Base-by-base conservation (phyloP, 2,797 vertebrate genomes). In the Sciaenops ocellatus region DNA sequence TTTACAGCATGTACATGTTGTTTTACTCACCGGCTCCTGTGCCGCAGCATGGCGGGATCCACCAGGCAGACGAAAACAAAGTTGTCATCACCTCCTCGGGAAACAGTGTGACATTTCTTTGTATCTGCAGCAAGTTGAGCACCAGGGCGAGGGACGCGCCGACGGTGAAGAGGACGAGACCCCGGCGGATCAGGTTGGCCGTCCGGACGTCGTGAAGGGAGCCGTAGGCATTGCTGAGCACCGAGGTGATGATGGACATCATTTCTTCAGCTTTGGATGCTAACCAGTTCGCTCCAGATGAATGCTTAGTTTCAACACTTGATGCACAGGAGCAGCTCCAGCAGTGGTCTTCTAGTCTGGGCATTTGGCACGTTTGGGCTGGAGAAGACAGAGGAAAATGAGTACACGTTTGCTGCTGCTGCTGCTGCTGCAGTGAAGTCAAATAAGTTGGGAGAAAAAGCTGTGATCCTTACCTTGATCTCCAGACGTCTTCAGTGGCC, bases 31-130 rank as follows among this genome's bases (percentile, higher is more conserved):
- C 98, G 12, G 98, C 98, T 1, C 97, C 98, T 0, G 98, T 99
- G 56, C 98, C 98, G 54, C 98, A 99, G 89, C 98, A 98, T 3
- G 97, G 97, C 0, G 98, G 98, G 78, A 99, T 98, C 98, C 98
- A 99, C 98, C 98, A 99, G 54, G 98, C 97, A 0, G 98, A 98
- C 15, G 97, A 98, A 77, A 99, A 98, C 87, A 97, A 92, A 3
- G 97, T 98, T 77, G 97, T 91, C 64, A 99, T 96, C 80, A 98
- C 98, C 87, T 99, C 98, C 20, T 98, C 98, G 0, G 98, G 98
- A 67, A 99, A 99, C 22, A 99, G 91, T 0, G 97, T 97, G 79
- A 99, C 98, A 3, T 99, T 95, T 30, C 97, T 95, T 80, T 98
- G 98, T 24, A 99, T 95, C 93, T 99, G 98, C 87, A 99, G 97